Conservation (phyloP, 2,797 vertebrate species). For the Hybognathus amarus region DNA sequence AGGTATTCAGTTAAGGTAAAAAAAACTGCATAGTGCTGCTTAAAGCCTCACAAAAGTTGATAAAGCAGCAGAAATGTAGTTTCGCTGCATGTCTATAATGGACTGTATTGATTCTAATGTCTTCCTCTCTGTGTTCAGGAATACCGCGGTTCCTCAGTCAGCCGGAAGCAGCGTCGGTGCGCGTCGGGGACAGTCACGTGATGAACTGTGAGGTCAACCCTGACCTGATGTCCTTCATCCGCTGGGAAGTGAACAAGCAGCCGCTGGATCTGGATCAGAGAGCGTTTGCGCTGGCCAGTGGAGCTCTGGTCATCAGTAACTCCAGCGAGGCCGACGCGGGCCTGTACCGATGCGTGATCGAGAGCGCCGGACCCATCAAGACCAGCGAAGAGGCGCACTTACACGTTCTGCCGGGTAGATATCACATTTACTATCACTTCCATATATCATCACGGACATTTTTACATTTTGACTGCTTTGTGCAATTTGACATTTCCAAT, state of each 20-base stretch:
- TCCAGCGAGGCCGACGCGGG: conserved; percentile 83
- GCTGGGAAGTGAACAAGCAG: conserved; percentile 88
- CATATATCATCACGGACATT: background rate
- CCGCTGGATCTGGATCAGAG: conserved; percentile 75
- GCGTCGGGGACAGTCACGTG: conserved; percentile 79
- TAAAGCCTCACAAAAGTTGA: no score
- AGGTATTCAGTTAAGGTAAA: no score
- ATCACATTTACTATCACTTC: background rate
- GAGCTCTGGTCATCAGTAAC: conserved; percentile 88
- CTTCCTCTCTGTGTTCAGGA: conserved; percentile 71
- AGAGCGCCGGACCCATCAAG: conserved; percentile 84
- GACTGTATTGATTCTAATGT: background rate
- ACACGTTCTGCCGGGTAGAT: conserved; percentile 85
- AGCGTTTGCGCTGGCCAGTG: conserved; percentile 80
- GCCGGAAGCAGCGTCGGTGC: conserved; percentile 78
- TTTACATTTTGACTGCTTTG: no score
- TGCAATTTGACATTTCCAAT: no score
- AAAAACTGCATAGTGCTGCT: no score
- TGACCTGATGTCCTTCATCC: conserved; percentile 85
- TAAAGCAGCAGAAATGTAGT: background rate
- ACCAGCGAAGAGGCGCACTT: conserved; percentile 91
- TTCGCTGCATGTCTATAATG: background rate
- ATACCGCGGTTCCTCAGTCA: conserved; percentile 88
- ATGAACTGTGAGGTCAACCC: conserved; percentile 88
- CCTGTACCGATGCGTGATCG: conserved; percentile 88